Conservation (phyloP, 2,888 invertebrate genomes). For the Meghimatium bilineatum region DNA sequence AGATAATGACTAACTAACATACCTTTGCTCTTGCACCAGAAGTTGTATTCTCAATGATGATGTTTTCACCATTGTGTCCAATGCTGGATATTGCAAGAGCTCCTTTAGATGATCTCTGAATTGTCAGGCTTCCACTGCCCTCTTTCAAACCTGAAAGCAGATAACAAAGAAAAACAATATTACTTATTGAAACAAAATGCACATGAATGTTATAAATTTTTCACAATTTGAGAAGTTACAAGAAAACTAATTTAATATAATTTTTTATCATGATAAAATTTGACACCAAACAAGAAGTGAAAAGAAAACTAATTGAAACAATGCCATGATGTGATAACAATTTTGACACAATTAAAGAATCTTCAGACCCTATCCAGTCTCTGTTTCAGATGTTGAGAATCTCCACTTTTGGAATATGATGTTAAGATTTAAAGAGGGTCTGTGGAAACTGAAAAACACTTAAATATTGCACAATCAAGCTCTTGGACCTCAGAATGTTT, state of each 20-base stretch:
- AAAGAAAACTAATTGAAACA: background rate
- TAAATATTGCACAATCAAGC: too few relatives aligned
- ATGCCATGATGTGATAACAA: too few relatives aligned
- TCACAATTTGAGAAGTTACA: background rate
- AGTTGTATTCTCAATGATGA: slow-evolving; percentile 56
- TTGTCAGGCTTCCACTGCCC: slow-evolving; percentile 53
- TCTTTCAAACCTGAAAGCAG: slow-evolving; percentile 50
- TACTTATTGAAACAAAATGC: background rate
- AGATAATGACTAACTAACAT: background rate
- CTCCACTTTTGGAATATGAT: too few relatives aligned
- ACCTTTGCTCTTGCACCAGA: slow-evolving; percentile 54
- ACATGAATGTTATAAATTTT: background rate
- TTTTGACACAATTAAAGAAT: too few relatives aligned
- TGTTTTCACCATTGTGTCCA: slow-evolving; percentile 51
- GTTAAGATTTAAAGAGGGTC: too few relatives aligned
- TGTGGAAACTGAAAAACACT: too few relatives aligned
- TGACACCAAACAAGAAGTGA: too few relatives aligned
- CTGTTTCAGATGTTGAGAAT: too few relatives aligned
- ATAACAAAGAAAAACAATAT: background rate
- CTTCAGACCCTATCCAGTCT: too few relatives aligned
- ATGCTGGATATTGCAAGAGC: slow-evolving; percentile 49
- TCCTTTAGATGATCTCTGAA: slow-evolving; percentile 55
- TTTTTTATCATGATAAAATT: too few relatives aligned
- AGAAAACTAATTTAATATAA: background rate
- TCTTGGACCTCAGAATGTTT: too few relatives aligned